Percentiles rank a stretch among this genome's conserved stretches.
Conservation (phyloP, 2,888 invertebrate genomes). For the Xylota sylvarum region DNA sequence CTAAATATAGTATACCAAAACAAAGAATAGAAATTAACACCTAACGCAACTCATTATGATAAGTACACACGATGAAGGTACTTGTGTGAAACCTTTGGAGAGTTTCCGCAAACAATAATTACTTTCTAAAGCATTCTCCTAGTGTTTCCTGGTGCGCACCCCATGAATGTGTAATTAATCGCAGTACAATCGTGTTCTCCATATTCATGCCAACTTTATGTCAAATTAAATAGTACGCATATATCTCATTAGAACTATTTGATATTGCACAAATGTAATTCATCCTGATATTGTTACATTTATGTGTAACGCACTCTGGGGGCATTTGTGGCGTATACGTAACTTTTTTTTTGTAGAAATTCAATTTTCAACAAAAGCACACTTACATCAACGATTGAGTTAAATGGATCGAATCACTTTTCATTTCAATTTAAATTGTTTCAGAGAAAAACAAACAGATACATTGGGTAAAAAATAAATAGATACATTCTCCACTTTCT, state of each 20-base stretch:
- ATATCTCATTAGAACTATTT: neutral
- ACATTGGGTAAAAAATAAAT: neutral
- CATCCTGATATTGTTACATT: neutral
- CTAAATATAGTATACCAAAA: neutral
- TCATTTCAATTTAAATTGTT: neutral
- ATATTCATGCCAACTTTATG: neutral
- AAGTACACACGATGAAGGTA: constrained; percentile 28
- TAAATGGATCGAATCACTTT: neutral
- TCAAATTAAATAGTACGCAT: constrained; percentile 5
- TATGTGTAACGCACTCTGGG: neutral
- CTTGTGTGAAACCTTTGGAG: constrained; percentile 41
- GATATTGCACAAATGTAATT: neutral
- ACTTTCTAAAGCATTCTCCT: constrained; percentile 19
- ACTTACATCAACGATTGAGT: neutral
- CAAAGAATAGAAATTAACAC: constrained; percentile 35
- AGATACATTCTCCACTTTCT: constrained; percentile 15
- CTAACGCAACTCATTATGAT: constrained; percentile 42
- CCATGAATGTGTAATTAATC: constrained; percentile 28
- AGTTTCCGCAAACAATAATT: constrained; percentile 57
- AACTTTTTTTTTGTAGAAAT: constrained; percentile 6
- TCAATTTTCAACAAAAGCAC: neutral
- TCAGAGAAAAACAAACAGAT: neutral
- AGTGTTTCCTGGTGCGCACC: neutral
- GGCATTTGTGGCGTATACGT: constrained; percentile 29
- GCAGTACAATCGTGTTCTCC: constrained; percentile 5